phyloP scores from a whole-genome alignment of 2,888 invertebrate genomes.

The Apomyelois bistriatella region DNA sequence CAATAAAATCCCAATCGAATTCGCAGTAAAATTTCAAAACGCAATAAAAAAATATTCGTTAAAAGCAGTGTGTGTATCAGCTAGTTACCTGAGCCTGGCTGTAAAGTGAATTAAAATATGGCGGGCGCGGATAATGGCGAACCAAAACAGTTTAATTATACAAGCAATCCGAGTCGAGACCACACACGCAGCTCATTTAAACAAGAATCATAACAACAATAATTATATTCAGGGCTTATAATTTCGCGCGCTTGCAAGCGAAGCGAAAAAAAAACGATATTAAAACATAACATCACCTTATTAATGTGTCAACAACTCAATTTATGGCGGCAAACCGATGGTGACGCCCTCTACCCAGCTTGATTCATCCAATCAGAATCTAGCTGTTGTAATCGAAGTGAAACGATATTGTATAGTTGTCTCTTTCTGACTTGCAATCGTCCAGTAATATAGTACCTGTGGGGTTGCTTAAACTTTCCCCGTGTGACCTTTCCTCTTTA shows the following conservation, averaged over 20 bases:
- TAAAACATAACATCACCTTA: constrained; percentile 76
- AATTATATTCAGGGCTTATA: constrained; percentile 72
- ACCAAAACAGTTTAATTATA: constrained; percentile 63
- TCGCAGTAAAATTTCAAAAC: constrained; percentile 4
- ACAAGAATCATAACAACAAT: constrained; percentile 66
- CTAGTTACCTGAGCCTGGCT: constrained; percentile 30
- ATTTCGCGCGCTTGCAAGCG: constrained; percentile 65
- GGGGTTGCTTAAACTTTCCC: constrained; percentile 17
- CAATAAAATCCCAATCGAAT: constrained; percentile 10
- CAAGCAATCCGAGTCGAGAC: constrained; percentile 51
- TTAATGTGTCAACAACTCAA: constrained; percentile 80
- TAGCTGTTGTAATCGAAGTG: constrained; percentile 30
- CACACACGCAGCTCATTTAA: constrained; percentile 76
- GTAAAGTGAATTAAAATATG: constrained; percentile 61
- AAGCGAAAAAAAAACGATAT: constrained; percentile 61
- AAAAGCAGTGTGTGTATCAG: constrained; percentile 27
- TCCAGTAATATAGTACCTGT: constrained; percentile 23
- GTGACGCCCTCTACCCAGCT: constrained; percentile 67
- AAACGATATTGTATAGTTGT: constrained; percentile 31
- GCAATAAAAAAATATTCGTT: constrained; percentile 17
- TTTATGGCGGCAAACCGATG: constrained; percentile 73
- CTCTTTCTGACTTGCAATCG: constrained; percentile 39
- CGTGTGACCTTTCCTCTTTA: constrained; percentile 10
- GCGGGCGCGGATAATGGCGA: constrained; percentile 26
- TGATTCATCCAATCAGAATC: constrained; percentile 57